These are phyloP conservation scores for Brachionus rubens DNA, from an alignment of 1,140 invertebrate species.

Conservation along the genomic window DNA sequence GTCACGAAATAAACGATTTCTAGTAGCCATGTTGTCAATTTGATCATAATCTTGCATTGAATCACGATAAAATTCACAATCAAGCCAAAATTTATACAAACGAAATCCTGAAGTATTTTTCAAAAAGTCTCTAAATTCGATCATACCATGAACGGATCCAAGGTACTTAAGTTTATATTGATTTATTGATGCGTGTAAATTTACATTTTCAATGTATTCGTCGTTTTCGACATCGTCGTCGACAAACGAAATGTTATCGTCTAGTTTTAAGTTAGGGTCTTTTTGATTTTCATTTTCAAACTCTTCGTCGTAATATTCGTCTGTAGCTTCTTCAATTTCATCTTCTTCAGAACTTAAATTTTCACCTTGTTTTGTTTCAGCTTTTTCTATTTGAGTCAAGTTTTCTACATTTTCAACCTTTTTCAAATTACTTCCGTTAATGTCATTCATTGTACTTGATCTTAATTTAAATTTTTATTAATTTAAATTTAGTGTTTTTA, in stretches of 20 bases:
- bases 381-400: background rate
- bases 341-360: background rate
- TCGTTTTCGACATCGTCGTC: background rate
- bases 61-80: constrained; percentile 60
- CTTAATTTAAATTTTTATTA: background rate
- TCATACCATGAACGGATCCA: constrained; percentile 51
- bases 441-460: background rate
- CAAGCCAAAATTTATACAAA: constrained; percentile 59
- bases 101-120: constrained; percentile 53
- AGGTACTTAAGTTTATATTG: constrained; percentile 38
- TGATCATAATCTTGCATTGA: constrained; percentile 57
- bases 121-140: constrained; percentile 55
- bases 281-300: constrained; percentile 7
- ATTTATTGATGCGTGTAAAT: constrained; percentile 29
- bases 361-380: background rate
- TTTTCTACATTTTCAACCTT: background rate
- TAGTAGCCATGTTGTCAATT: constrained; percentile 51
- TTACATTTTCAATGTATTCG: background rate
- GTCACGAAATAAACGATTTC: constrained; percentile 52
- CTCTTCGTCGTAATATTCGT: background rate
- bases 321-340: background rate
- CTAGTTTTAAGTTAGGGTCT: background rate
- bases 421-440: background rate
- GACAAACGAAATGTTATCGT: constrained; percentile 11
- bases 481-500: background rate